Evolutionary conservation across 1,140 invertebrate species (phyloP).

Genomic region (Pachypeltis micranthus): DNA sequence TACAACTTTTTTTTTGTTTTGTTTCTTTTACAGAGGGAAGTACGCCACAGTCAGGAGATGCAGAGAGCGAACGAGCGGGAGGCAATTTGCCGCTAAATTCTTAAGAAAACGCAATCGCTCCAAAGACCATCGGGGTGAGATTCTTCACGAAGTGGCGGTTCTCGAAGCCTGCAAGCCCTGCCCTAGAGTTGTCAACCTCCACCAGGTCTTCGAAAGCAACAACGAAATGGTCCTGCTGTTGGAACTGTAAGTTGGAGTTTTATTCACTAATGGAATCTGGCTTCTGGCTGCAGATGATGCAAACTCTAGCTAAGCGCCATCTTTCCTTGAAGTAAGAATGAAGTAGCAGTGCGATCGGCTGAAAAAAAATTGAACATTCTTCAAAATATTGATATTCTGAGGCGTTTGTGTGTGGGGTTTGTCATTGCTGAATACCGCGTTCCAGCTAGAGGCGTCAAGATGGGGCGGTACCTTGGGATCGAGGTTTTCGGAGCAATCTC

Average conservation of each 20-base stretch:
- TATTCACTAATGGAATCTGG: too few species aligned
- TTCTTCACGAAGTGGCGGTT: conserved; percentile 82
- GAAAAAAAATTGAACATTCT: too few species aligned
- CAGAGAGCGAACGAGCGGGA: conserved; percentile 66
- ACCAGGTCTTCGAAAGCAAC: conserved; percentile 74
- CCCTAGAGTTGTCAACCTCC: conserved; percentile 68
- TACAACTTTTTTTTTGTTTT: background rate
- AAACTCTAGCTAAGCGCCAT: too few species aligned
- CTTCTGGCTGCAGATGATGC: too few species aligned
- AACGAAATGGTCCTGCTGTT: conserved; percentile 76
- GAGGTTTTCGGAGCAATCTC: too few species aligned
- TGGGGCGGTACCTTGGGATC: too few species aligned
- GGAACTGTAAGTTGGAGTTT: conserved; percentile 82
- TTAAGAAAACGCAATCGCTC: conserved; percentile 76
- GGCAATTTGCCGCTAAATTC: conserved; percentile 89
- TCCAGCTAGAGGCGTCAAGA: too few species aligned
- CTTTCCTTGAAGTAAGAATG: too few species aligned
- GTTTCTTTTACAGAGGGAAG: conserved; percentile 66
- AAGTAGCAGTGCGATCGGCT: too few species aligned
- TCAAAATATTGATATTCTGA: too few species aligned
- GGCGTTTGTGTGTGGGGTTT: too few species aligned
- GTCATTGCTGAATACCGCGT: too few species aligned
- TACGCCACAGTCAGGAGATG: conserved; percentile 87
- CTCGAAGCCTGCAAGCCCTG: conserved; percentile 67
- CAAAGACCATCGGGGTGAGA: conserved; percentile 63